These are phyloP conservation scores for Cossypha polioptera DNA, from an alignment of 2,797 vertebrate species.

Conservation along the genomic window DNA sequence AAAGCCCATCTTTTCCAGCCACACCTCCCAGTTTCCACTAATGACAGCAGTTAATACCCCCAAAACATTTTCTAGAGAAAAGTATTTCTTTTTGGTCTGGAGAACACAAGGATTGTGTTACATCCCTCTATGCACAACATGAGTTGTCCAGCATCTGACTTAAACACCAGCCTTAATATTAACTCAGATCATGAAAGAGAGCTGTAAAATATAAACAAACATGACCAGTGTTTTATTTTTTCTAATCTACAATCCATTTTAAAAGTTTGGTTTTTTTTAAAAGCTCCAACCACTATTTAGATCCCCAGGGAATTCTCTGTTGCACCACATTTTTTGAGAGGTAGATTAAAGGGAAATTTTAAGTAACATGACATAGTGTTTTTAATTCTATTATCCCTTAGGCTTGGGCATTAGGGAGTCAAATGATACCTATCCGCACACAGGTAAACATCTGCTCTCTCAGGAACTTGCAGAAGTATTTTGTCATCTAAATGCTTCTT, in stretches of 20 bases:
- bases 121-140: not conserved
- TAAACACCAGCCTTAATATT: not conserved
- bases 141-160: not conserved
- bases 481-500: not conserved
- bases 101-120: not conserved
- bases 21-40: not conserved
- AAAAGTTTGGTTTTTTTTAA: not conserved
- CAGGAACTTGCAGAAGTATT: not conserved
- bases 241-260: not conserved
- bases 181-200: not conserved
- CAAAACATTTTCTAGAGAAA: not conserved
- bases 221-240: not conserved
- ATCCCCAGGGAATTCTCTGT: not conserved
- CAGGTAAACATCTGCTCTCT: conserved; percentile 8
- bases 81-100: not conserved
- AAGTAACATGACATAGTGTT: not conserved
- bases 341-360: not conserved
- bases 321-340: not conserved
- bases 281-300: not conserved
- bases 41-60: not conserved
- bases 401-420: conserved; percentile 17
- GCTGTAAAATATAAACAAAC: not conserved
- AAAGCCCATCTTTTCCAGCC: not conserved
- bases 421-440: not conserved
- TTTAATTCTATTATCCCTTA: conserved; percentile 33